Conservation (phyloP, 2,888 invertebrate species). For the Cantharis lateralis region DNA sequence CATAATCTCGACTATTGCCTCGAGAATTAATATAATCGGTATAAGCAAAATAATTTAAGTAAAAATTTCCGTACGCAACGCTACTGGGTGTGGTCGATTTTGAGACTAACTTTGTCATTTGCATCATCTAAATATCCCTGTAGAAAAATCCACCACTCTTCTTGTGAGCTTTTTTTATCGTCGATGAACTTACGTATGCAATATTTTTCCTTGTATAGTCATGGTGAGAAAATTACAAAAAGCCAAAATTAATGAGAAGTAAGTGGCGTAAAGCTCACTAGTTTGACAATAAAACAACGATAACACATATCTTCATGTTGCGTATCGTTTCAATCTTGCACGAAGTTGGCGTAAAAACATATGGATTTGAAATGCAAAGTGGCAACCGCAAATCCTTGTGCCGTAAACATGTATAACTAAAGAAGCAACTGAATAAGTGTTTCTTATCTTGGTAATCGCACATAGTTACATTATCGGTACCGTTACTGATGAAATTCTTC, state of each 20-base stretch:
- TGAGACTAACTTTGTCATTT: too few relatives aligned
- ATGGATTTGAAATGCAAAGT: conserved; percentile 53
- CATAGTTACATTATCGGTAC: conserved; percentile 44
- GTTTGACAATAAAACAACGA: conserved; percentile 48
- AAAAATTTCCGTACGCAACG: too few relatives aligned
- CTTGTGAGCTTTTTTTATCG: too few relatives aligned
- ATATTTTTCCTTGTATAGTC: background rate
- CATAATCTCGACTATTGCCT: too few relatives aligned
- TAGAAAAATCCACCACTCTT: too few relatives aligned
- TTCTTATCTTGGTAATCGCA: conserved; percentile 50
- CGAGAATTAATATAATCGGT: too few relatives aligned
- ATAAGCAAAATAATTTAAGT: too few relatives aligned
- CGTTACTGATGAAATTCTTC: conserved; percentile 25
- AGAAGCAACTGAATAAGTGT: conserved; percentile 43
- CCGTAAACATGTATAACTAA: conserved; percentile 50
- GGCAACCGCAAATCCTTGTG: conserved; percentile 43
- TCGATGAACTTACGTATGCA: background rate
- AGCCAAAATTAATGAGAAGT: conserved; percentile 26
- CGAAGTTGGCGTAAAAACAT: conserved; percentile 53
- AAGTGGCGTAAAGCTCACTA: conserved; percentile 41
- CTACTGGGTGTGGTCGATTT: too few relatives aligned
- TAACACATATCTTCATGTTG: conserved; percentile 54
- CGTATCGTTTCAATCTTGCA: conserved; percentile 53
- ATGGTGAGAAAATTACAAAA: conserved; percentile 6
- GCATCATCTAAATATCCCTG: too few relatives aligned